Conservation (phyloP, 2,113 vertebrate species). For the Meles meles region DNA sequence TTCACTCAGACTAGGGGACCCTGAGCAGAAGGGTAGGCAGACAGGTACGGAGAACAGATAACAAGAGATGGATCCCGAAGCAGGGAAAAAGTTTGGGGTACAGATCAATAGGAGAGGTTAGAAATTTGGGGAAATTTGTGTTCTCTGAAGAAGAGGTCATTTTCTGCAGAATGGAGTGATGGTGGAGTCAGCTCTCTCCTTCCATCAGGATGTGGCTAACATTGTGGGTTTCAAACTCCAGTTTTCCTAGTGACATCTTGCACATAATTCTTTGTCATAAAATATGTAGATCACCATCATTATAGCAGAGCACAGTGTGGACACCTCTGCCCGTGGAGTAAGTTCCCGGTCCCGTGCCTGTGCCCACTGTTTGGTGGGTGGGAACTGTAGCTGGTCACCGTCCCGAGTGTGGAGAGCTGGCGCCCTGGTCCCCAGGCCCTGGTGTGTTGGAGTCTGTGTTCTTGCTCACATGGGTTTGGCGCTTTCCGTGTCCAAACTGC, state of each 20-base stretch:
- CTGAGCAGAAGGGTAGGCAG: neutral
- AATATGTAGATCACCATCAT: neutral
- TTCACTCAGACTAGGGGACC: neutral
- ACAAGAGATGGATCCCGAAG: neutral
- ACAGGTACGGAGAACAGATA: neutral
- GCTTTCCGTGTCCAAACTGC: neutral
- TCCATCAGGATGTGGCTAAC: neutral
- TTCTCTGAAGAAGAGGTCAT: neutral
- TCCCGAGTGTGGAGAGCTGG: neutral
- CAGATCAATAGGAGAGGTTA: neutral
- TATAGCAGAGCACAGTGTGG: neutral
- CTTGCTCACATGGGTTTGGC: fast-evolving
- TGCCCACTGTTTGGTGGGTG: neutral
- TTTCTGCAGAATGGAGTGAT: neutral
- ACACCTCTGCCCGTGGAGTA: neutral
- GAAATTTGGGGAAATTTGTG: neutral
- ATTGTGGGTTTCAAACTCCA: neutral
- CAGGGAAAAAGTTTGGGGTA: neutral
- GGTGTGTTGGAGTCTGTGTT: neutral
- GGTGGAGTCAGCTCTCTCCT: neutral
- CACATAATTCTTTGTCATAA: neutral
- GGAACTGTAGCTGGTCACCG: too few species aligned
- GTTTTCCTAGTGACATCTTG: neutral
- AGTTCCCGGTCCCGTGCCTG: neutral
- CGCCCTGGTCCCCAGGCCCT: fast-evolving